These are phyloP conservation scores for Antennarius striatus DNA, from an alignment of 2,113 vertebrate genomes.

Conservation along the genomic window DNA sequence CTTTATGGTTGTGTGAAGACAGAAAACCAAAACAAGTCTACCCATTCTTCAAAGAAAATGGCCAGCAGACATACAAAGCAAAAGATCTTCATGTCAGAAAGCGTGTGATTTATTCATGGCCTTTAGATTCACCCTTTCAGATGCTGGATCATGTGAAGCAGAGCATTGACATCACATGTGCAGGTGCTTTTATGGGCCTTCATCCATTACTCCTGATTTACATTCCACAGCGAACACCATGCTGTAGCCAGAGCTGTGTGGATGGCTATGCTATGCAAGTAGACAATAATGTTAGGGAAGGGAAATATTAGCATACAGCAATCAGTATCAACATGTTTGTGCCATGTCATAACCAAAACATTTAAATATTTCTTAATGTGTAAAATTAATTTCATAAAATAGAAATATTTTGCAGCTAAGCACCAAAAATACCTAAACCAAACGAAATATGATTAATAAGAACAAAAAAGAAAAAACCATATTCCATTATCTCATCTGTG, in stretches of 20 bases:
- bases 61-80: slow-evolving; percentile 44
- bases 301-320: slow-evolving; percentile 40
- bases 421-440: slow-evolving; percentile 13
- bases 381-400: slow-evolving; percentile 33
- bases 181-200: slow-evolving; percentile 72
- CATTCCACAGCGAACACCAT: slow-evolving; percentile 56
- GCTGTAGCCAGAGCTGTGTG: slow-evolving; percentile 49
- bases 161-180: slow-evolving; percentile 68
- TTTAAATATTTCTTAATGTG: slow-evolving; percentile 9
- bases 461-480: too few relatives aligned
- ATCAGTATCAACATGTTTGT: slow-evolving; percentile 22
- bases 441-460: too few relatives aligned
- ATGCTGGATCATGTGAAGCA: slow-evolving; percentile 69
- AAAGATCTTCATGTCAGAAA: slow-evolving; percentile 56
- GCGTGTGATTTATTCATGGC: slow-evolving; percentile 68
- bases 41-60: slow-evolving; percentile 48
- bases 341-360: slow-evolving; percentile 7
- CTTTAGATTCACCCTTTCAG: slow-evolving; percentile 70
- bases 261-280: slow-evolving; percentile 30
- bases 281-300: slow-evolving; percentile 18
- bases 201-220: slow-evolving; percentile 74
- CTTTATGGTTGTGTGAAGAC: slow-evolving; percentile 51
- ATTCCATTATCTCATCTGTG: slow-evolving; percentile 32
- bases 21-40: slow-evolving; percentile 57
- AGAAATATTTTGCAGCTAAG: slow-evolving; percentile 25